A percentile compares a stretch with the other conserved stretches of the same genome.
Evolutionary conservation across 2,113 vertebrate genomes (phyloP).

Genomic region (Calyptommatus sinebrachiatus): DNA sequence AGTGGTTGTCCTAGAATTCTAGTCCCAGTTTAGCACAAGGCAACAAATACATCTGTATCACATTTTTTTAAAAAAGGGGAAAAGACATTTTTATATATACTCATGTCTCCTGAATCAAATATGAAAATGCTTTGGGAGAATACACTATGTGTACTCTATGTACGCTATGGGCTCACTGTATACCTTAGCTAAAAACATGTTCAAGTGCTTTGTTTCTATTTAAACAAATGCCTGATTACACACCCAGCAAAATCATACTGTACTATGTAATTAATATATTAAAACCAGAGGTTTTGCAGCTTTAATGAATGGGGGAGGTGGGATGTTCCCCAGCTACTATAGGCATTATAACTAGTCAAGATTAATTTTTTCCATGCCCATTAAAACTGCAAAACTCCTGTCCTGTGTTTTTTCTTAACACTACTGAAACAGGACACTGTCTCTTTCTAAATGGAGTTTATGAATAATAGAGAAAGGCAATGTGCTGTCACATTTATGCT

Average conservation of each 20-base stretch:
- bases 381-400: no score
- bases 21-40: no score
- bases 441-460: conserved; percentile 52
- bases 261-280: not conserved
- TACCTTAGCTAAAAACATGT: not conserved
- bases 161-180: no score
- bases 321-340: no score
- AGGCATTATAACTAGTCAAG: no score
- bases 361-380: no score
- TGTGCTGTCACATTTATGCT: conserved; percentile 40
- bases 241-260: not conserved
- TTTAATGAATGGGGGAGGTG: no score
- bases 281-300: not conserved
- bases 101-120: not conserved
- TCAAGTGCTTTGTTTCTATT: not conserved
- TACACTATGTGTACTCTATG: not conserved
- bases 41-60: no score
- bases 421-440: conserved; percentile 41
- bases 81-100: no score
- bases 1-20: not conserved
- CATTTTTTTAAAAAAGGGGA: no score
- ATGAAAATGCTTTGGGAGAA: not conserved
- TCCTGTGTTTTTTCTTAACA: no score
- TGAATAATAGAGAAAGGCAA: conserved; percentile 36
- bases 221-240: not conserved